phyloP scores from a whole-genome alignment of 1,140 invertebrate genomes.

The Ips typographus region DNA sequence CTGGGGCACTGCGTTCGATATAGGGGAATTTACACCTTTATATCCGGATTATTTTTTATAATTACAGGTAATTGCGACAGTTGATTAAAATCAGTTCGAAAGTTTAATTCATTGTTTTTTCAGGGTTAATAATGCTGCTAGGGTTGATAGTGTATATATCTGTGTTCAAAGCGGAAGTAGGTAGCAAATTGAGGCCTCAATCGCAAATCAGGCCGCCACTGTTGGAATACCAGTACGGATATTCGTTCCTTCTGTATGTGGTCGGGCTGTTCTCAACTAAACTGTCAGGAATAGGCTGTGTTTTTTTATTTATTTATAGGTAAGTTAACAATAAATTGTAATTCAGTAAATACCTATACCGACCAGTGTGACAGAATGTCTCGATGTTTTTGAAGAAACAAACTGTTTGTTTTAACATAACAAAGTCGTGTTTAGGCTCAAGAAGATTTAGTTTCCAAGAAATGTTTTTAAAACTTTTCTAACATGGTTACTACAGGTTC shows the following conservation, averaged over 20 bases:
- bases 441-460: background rate
- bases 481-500: too few species aligned
- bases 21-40: constrained; percentile 65
- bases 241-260: constrained; percentile 82
- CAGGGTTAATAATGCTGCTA: constrained; percentile 84
- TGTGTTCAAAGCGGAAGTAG: constrained; percentile 86
- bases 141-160: constrained; percentile 92
- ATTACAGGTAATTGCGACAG: constrained; percentile 59
- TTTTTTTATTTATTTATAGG: constrained; percentile 81
- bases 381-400: background rate
- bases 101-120: constrained; percentile 42
- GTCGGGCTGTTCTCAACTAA: constrained; percentile 81
- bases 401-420: background rate
- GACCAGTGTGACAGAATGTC: background rate
- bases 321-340: constrained; percentile 1
- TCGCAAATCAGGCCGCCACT: constrained; percentile 74
- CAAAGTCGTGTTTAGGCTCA: background rate
- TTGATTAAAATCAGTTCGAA: constrained; percentile 6
- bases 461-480: too few species aligned
- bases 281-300: constrained; percentile 79
- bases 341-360: too few species aligned
- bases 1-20: constrained; percentile 65
- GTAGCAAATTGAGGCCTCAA: constrained; percentile 77
- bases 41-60: constrained; percentile 71
- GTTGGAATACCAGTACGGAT: constrained; percentile 85